Evolutionary conservation across 2,888 invertebrate genomes (phyloP).

Genomic region (Chrysolina americana): DNA sequence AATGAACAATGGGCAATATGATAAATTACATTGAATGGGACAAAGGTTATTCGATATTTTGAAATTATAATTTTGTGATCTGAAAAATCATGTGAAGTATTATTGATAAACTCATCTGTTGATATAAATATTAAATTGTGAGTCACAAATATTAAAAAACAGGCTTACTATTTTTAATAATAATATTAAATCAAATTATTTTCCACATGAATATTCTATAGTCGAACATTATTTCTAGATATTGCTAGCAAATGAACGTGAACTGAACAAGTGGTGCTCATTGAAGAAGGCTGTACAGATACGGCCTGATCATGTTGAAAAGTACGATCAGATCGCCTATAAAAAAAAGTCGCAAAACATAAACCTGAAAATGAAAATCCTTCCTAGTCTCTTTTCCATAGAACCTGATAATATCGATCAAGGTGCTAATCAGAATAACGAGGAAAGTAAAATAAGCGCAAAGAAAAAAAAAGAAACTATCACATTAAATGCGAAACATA

Average conservation of each 20-base stretch:
- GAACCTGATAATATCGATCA: conserved; percentile 45
- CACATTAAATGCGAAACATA: not conserved
- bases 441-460: conserved; percentile 30
- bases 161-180: too few species aligned
- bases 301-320: conserved; percentile 83
- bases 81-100: too few species aligned
- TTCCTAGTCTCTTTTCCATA: conserved; percentile 82
- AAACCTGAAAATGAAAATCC: conserved; percentile 82
- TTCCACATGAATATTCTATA: too few species aligned
- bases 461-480: conserved; percentile 22
- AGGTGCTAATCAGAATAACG: not conserved
- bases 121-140: too few species aligned
- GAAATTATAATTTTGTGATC: too few species aligned
- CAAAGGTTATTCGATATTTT: too few species aligned
- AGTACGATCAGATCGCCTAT: conserved; percentile 84
- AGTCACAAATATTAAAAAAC: too few species aligned
- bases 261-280: conserved; percentile 96
- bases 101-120: too few species aligned
- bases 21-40: too few species aligned
- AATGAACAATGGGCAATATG: too few species aligned
- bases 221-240: conserved; percentile 75
- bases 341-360: conserved; percentile 81
- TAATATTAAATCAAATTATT: too few species aligned
- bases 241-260: conserved; percentile 90
- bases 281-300: conserved; percentile 89